Evolutionary conservation across 2,888 invertebrate species (phyloP), one percentile per base, ranked within the genome.

Genomic region (Drosophila kuntzei): DNA sequence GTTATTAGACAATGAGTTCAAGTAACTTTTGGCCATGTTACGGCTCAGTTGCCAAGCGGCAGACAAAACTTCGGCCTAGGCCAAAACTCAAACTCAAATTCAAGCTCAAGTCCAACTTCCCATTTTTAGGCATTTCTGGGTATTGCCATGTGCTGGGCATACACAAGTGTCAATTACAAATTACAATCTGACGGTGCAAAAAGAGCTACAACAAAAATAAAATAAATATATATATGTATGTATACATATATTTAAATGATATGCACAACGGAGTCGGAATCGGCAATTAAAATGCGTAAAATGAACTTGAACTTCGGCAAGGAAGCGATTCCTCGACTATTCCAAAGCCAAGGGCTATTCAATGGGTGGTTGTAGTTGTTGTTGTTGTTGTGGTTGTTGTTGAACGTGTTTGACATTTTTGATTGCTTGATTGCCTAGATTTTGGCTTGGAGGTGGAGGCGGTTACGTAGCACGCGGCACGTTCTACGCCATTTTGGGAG

Each of bases 281-380:
- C 65, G 49, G 58, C 61, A 87, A 80, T 80, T 66, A 61, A 88
- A 88, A 78, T 83, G 73, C 83, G 76, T 79, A 70, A 75, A 78
- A 51, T 83, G 85, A 89, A 88, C 89, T 89, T 89, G 89, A 89
- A 88, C 88, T 89, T 89, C 79, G 78, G 63, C 68, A 67, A 11
- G 16, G 25, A 51, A 69, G 68, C 68, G 44, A 44, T 29, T 41
- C 37, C 37, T 16, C 36, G 16, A 25, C 6, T 14, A n/a, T n/a
- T 29, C 22, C 43, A 55, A 55, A 55, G 72, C 68, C 82, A 79
- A 82, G 83, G 86, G 79, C 78, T 71, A 32, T 16, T 27, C n/a
- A 43, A 32, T 14, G 20, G 16, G 4, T 2, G 27, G 6, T 14
- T 12, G 14, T 44, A 8, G 43, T 25, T 25, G 14, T 41, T 41